Conservation (phyloP, 2,113 vertebrate genomes). For the Danionella cerebrum region DNA sequence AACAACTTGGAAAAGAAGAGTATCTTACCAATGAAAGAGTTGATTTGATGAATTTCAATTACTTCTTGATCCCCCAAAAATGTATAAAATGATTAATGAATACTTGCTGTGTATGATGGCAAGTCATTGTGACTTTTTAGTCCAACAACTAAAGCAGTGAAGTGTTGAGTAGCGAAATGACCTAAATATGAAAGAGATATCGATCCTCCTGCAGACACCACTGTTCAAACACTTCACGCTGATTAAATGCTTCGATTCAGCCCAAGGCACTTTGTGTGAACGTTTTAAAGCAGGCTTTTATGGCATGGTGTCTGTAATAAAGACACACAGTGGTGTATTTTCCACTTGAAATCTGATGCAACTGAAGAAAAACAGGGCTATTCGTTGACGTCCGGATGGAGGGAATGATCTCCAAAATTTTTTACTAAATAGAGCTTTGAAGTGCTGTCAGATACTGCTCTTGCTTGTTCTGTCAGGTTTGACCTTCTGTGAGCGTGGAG, state of each 20-base stretch:
- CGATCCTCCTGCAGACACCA: not conserved
- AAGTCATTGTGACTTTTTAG: not conserved
- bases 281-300: not conserved
- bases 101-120: not conserved
- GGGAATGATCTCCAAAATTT: slow-evolving; percentile 5
- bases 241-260: not conserved
- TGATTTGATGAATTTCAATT: no score
- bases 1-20: no score
- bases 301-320: not conserved
- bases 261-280: not conserved
- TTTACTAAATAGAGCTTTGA: not conserved
- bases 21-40: no score
- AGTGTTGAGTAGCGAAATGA: not conserved
- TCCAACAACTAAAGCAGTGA: not conserved
- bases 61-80: no score
- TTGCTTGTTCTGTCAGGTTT: not conserved
- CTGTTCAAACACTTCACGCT: not conserved
- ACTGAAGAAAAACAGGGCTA: not conserved
- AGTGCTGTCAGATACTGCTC: slow-evolving; percentile 8
- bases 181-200: not conserved
- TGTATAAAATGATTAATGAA: no score
- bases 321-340: not conserved
- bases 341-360: not conserved
- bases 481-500: slow-evolving; percentile 12
- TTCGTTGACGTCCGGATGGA: not conserved